Base-by-base conservation (phyloP, 2,797 vertebrate species). In the Cryptoblepharus egeriae region DNA sequence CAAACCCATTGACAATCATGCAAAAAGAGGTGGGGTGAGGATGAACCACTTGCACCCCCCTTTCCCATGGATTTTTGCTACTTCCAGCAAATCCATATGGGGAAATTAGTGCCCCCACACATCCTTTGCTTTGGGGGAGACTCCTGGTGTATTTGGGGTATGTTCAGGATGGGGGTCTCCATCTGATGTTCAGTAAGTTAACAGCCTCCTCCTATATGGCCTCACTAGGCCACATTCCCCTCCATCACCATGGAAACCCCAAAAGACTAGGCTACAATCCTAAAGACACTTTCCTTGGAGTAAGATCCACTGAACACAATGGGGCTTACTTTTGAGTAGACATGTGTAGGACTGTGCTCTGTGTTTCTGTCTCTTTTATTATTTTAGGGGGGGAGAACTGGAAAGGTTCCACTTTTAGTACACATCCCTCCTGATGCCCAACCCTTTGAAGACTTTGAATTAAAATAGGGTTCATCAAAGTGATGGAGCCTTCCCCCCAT, bases 371-470 rank as follows among this genome's bases (percentile, higher is more conserved):
- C 55, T 30, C 22, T 20, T 52, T 65, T 24, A 39, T 15, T 11
- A 64, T 32, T 4, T n/a, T 26, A 8, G 28, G 30, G 57, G 0
- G 2, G 71, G 22, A 35, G 24, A 61, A n/a, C 15, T 3, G 1
- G 32, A 12, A 18, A 30, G 57, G 42, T 13, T 30, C 5, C 76
- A 28, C 61, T 55, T 64, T 28, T 6, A 24, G 28, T 1, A 70
- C 42, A 4, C 10, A 18, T 35, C 39, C 64, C 24, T 9, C 13
- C 9, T 37, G 32, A 37, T 15, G 30, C 8, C n/a, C 52, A 37
- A 28, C 35, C 68, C 11, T 13, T 58, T 30, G 73, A 72, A 69
- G 85, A 82, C 77, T 81, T 76, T 72, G 6, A 22, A 12, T 2
- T 26, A 28, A 45, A 52, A 15, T 1, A 15, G 45, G 30, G 45